Base-by-base conservation (phyloP, 2,888 invertebrate species). In the Mechanitis mazaeus region DNA sequence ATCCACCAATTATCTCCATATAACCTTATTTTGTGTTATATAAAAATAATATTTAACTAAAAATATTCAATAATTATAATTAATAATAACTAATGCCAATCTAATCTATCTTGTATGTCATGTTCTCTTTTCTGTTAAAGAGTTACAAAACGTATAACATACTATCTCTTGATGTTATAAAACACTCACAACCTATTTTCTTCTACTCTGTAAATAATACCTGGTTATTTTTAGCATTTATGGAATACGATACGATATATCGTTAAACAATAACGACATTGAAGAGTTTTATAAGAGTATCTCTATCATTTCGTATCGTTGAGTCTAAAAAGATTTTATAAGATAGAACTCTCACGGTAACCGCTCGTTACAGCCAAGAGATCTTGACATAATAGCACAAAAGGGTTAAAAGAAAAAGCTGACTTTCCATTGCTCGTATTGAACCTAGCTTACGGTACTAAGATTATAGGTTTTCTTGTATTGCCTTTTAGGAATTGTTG, bases 351-450 rank as follows among this genome's bases (percentile, higher is more conserved):
- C 59, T 56, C 57, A 59, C 56, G 53, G 45, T 59, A 65, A 65
- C 65, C 60, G 64, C 64, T 65, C 65, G 64, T 65, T 64, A 65
- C 50, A 60, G 63, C 60, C 65, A 59, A 65, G 65, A 65, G 64
- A 56, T 64, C 64, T 64, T 61, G 65, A 64, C 65, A 64, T 65
- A 65, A 65, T 64, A 55, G 55, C 59, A 65, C 57, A 65, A 60
- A 64, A 64, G 61, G 64, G 65, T 61, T 63, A 59, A 54, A 45
- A 59, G 54, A 9, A 54, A 45, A 63, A 54, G 56, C 58, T n/a
- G 50, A 50, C 50, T 50, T 50, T 9, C 50, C 50, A 50, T 50
- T 31, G 31, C 50, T 31, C 28, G 50, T 50, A 55, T 55, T 55
- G 55, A 55, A 55, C 46, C n/a, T 45, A 54, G 45, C 11, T n/a